Evolutionary conservation across 2,113 vertebrate genomes (phyloP).

Genomic region (Trematomus loennbergii): DNA sequence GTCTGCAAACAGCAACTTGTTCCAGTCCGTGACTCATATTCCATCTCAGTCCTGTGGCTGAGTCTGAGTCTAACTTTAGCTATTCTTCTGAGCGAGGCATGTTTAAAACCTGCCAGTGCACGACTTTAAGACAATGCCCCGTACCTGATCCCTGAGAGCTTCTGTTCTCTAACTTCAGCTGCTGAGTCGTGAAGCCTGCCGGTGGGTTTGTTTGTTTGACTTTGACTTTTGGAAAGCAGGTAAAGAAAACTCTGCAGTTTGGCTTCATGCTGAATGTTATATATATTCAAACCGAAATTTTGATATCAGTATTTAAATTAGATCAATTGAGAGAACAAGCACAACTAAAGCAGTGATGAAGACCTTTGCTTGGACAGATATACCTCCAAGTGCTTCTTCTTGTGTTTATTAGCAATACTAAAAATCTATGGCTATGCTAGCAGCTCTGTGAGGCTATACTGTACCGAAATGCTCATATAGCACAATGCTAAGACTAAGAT

Average conservation of each 20-base stretch:
- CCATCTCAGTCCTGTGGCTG: neutral
- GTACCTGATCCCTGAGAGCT: neutral
- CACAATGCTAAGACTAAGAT: neutral
- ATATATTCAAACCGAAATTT: too few relatives aligned
- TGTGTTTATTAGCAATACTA: neutral
- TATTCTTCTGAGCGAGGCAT: constrained; percentile 6
- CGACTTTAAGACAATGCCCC: neutral
- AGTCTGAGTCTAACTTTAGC: constrained; percentile 29
- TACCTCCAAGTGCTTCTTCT: neutral
- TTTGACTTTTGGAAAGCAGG: neutral
- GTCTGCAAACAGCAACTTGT: constrained; percentile 1
- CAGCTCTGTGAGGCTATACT: neutral
- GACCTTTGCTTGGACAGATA: neutral
- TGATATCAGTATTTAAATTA: neutral
- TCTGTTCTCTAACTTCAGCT: constrained; percentile 7
- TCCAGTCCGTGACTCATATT: constrained; percentile 49
- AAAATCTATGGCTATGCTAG: too few relatives aligned
- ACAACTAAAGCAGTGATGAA: neutral
- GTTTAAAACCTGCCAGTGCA: neutral
- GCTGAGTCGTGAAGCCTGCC: neutral
- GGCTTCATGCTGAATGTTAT: neutral
- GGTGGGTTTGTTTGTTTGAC: neutral
- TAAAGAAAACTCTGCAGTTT: neutral
- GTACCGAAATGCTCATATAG: neutral
- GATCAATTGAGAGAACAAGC: neutral